Evolutionary conservation across 2,113 vertebrate species (phyloP).

Genomic region (Martes martes): DNA sequence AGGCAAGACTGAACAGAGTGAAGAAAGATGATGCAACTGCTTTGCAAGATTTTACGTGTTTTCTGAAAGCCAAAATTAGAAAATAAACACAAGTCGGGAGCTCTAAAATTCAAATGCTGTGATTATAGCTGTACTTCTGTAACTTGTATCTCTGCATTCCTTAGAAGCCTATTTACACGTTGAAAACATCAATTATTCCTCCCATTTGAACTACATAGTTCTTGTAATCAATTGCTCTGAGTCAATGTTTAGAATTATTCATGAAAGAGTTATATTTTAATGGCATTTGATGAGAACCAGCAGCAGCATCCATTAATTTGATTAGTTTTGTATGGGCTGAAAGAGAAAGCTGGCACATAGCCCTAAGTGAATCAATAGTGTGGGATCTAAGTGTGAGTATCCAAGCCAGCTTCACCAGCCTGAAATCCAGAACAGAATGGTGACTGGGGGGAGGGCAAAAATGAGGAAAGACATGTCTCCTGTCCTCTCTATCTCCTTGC

Average conservation of each 20-base stretch:
- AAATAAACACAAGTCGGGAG: slow-evolving; percentile 47
- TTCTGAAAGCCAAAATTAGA: slow-evolving; percentile 21
- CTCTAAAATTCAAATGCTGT: slow-evolving; percentile 44
- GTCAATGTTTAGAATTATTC: slow-evolving; percentile 75
- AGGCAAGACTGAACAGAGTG: neutral
- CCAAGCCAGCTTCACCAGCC: neutral
- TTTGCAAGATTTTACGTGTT: neutral
- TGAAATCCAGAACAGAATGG: neutral
- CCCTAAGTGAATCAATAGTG: slow-evolving; percentile 36
- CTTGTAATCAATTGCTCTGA: slow-evolving; percentile 68
- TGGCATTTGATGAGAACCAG: slow-evolving; percentile 62
- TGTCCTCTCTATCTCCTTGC: neutral
- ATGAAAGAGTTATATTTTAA: slow-evolving; percentile 74
- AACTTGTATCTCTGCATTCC: slow-evolving; percentile 58
- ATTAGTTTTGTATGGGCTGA: slow-evolving; percentile 58
- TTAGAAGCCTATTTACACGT: slow-evolving; percentile 71
- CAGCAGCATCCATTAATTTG: slow-evolving; percentile 67
- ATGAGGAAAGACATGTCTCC: neutral
- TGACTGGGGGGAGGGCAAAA: neutral
- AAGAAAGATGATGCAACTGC: neutral
- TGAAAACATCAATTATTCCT: slow-evolving; percentile 75
- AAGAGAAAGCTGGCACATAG: slow-evolving; percentile 27
- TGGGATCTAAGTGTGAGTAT: neutral
- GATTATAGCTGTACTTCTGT: slow-evolving; percentile 55
- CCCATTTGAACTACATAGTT: slow-evolving; percentile 45